A percentile compares a stretch with the other conserved stretches of the same genome.
These are phyloP conservation scores for Sarotherodon lohbergeri DNA, from an alignment of 2,113 vertebrate genomes.

Conservation along the genomic window DNA sequence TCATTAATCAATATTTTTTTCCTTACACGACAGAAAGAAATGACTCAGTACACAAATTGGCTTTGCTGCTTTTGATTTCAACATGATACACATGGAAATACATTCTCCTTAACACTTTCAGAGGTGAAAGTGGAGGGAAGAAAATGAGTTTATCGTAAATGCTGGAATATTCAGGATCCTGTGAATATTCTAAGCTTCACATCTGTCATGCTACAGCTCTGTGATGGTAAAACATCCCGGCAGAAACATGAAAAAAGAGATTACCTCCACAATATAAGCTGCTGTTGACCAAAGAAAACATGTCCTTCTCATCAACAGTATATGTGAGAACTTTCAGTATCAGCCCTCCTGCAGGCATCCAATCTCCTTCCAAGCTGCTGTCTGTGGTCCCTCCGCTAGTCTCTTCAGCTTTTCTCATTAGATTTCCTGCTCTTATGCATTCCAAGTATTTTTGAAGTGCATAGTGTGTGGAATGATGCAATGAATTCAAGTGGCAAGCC, in stretches of 20 bases:
- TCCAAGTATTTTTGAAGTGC: constrained; percentile 61
- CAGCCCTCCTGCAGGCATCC: constrained; percentile 47
- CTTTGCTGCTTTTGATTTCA: background rate
- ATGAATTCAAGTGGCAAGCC: constrained; percentile 49
- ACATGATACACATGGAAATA: background rate
- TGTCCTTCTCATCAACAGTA: constrained; percentile 31
- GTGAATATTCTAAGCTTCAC: background rate
- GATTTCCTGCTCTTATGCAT: constrained; percentile 45
- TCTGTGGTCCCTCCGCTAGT: constrained; percentile 7
- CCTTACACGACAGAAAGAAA: background rate
- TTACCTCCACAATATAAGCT: constrained; percentile 20
- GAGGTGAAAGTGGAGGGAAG: background rate
- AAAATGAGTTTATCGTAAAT: background rate
- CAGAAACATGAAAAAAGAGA: constrained; percentile 25
- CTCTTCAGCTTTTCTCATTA: constrained; percentile 56
- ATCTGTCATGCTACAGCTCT: constrained; percentile 1
- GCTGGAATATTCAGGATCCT: background rate
- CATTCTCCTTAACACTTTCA: background rate
- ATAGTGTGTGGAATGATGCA: constrained; percentile 48
- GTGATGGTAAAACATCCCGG: constrained; percentile 28
- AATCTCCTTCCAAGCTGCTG: constrained; percentile 45
- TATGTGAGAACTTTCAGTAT: constrained; percentile 40
- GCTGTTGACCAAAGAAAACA: constrained; percentile 49
- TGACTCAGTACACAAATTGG: background rate
- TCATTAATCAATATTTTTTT: background rate